A percentile compares a stretch with the other conserved stretches of the same genome.
These are phyloP conservation scores for Nothobranchius furzeri DNA, from an alignment of 2,113 vertebrate genomes.

Conservation along the genomic window DNA sequence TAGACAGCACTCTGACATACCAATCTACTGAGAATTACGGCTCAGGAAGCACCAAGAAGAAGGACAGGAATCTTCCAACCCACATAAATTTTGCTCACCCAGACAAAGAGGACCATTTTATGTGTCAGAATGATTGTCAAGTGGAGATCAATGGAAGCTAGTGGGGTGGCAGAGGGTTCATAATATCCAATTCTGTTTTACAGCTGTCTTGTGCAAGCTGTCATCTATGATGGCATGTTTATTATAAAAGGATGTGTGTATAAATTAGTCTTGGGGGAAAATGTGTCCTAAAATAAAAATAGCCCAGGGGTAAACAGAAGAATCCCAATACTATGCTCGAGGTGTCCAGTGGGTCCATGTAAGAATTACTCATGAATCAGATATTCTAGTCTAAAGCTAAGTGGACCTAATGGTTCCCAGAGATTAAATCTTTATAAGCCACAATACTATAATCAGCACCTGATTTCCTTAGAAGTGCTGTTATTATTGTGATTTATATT, in stretches of 20 bases:
- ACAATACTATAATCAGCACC: no score
- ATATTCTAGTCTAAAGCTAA: no score
- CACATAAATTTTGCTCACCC: constrained; percentile 53
- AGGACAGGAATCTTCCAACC: constrained; percentile 53
- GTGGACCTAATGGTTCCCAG: no score
- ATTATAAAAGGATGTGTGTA: constrained; percentile 9
- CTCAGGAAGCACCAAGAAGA: constrained; percentile 36
- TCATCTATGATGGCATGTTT: constrained; percentile 3
- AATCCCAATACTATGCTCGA: not conserved
- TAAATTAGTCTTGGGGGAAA: not conserved
- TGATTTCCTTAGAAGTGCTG: not conserved
- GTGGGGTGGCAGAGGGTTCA: constrained; percentile 44
- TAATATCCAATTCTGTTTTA: constrained; percentile 42
- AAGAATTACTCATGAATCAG: not conserved
- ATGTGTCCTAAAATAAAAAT: not conserved
- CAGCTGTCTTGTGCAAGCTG: not conserved
- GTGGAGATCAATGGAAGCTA: constrained; percentile 37
- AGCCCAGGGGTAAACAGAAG: not conserved
- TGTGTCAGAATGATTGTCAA: constrained; percentile 48
- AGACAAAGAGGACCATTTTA: constrained; percentile 45
- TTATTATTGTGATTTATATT: not conserved
- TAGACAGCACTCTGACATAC: constrained; percentile 28
- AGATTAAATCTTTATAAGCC: no score
- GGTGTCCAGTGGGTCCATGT: not conserved
- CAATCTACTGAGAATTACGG: constrained; percentile 51